These are phyloP conservation scores for Lagopus leucura DNA, from an alignment of 2,113 vertebrate genomes.

Conservation along the genomic window DNA sequence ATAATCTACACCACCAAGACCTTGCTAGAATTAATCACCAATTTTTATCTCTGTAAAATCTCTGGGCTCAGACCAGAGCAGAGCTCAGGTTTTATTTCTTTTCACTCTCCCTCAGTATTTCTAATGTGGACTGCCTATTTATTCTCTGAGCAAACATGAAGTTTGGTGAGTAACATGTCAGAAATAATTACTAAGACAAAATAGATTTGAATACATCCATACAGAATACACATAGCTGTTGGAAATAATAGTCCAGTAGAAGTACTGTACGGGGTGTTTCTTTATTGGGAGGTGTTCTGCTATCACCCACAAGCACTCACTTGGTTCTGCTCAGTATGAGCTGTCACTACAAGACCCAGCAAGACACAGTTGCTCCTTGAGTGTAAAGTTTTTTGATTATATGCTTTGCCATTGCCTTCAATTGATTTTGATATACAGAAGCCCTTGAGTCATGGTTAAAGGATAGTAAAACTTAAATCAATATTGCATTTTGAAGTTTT, in stretches of 20 bases:
- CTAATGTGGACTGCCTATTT: conserved; percentile 52
- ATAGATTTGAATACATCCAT: neutral
- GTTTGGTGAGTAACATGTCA: conserved; percentile 49
- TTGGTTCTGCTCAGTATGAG: neutral
- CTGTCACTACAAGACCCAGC: neutral
- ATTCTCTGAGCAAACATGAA: conserved; percentile 36
- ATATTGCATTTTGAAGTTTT: neutral
- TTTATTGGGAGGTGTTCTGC: neutral
- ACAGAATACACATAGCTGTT: conserved; percentile 37
- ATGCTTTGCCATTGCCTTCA: neutral
- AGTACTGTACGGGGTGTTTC: neutral
- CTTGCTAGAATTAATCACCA: neutral
- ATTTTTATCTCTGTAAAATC: neutral
- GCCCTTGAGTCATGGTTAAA: neutral
- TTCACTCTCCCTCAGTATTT: conserved; percentile 22
- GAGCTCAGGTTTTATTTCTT: neutral
- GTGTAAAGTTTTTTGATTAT: neutral
- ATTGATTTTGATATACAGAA: neutral
- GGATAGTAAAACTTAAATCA: neutral
- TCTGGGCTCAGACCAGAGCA: neutral
- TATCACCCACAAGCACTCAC: neutral
- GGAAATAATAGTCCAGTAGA: conserved; percentile 33
- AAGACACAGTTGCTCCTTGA: neutral
- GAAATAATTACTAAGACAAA: conserved; percentile 64
- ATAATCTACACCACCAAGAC: neutral